phyloP scores from a whole-genome alignment of 2,113 vertebrate species.

The Nipponia nippon region DNA sequence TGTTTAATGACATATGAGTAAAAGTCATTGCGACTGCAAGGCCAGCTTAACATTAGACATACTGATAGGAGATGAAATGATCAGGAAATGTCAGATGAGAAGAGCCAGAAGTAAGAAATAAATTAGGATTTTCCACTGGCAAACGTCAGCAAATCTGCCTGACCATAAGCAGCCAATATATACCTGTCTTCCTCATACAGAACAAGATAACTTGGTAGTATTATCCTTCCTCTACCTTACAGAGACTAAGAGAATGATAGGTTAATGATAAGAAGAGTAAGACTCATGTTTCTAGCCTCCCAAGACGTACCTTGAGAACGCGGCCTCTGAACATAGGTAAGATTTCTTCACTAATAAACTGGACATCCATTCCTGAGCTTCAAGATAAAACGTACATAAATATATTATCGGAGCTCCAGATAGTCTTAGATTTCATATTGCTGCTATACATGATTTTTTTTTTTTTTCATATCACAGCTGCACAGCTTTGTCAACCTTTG shows the following conservation, averaged over 20 bases:
- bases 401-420: accelerated
- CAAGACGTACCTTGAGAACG: not conserved
- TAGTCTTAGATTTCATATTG: not conserved
- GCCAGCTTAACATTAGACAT: not conserved
- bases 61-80: not conserved
- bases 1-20: not conserved
- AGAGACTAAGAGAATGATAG: not conserved
- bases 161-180: not conserved
- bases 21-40: not conserved
- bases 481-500: not conserved
- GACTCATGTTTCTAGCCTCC: not conserved
- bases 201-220: not conserved
- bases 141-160: not conserved
- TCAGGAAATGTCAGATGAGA: not conserved
- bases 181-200: not conserved
- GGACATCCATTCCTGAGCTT: not conserved
- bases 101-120: not conserved
- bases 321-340: not conserved
- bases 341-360: not conserved
- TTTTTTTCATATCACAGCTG: not conserved
- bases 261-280: not conserved
- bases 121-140: not conserved
- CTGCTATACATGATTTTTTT: not conserved
- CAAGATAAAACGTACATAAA: not conserved
- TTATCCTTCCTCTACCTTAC: not conserved